A percentile compares a stretch with the other conserved stretches of the same genome.
phyloP scores from a whole-genome alignment of 2,797 vertebrate species.

The Cynopterus sphinx region DNA sequence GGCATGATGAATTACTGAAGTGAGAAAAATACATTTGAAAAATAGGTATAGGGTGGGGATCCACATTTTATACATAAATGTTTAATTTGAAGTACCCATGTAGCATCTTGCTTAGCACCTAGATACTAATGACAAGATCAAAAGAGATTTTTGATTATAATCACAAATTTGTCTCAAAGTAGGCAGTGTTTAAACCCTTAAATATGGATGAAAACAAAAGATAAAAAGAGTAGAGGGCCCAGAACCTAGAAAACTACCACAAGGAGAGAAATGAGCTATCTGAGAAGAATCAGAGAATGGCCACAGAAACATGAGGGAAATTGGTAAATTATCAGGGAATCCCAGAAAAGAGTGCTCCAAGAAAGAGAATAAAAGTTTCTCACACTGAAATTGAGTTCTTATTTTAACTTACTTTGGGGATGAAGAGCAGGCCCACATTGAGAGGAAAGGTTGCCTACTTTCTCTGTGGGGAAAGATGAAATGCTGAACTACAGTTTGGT shows the following conservation, averaged over 20 bases:
- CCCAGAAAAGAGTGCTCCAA: background rate
- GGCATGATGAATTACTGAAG: background rate
- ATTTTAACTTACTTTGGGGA: background rate
- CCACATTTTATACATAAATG: background rate
- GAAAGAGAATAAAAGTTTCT: background rate
- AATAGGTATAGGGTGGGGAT: background rate
- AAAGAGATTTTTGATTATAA: background rate
- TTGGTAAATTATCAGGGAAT: background rate
- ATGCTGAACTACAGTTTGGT: constrained; percentile 29
- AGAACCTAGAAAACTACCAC: background rate
- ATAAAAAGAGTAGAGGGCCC: background rate
- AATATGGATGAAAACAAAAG: background rate
- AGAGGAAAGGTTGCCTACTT: background rate
- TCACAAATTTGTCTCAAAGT: background rate
- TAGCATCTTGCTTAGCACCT: background rate
- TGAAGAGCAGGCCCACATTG: background rate
- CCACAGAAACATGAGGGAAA: background rate
- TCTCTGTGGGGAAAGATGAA: background rate
- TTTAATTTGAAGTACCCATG: background rate
- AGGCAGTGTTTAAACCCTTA: background rate
- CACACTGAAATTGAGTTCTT: background rate
- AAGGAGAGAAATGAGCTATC: background rate
- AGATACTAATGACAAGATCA: background rate
- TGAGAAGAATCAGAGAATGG: background rate
- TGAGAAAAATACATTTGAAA: background rate